A percentile compares a stretch with the other conserved stretches of the same genome.
These are phyloP conservation scores for Chunga burmeisteri DNA, from an alignment of 2,113 vertebrate genomes.

Conservation along the genomic window DNA sequence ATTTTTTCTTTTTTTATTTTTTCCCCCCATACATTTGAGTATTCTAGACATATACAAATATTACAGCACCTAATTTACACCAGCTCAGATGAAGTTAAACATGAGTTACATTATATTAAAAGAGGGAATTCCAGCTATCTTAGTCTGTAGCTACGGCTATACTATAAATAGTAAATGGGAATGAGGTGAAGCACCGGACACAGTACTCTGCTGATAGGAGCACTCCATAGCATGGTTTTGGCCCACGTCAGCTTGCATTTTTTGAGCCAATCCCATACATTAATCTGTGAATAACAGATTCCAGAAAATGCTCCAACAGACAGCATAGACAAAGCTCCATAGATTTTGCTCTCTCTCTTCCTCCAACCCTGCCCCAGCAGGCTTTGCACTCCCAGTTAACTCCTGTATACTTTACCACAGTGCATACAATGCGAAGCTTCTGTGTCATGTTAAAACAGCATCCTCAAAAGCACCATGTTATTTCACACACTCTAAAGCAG, in stretches of 20 bases:
- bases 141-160: neutral
- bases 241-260: neutral
- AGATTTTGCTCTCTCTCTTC: neutral
- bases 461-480: neutral
- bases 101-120: neutral
- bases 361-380: neutral
- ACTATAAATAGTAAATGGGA: neutral
- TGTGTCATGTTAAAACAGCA: neutral
- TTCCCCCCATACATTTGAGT: neutral
- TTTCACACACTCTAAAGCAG: neutral
- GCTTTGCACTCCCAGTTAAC: neutral
- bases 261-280: neutral
- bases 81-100: neutral
- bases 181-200: neutral
- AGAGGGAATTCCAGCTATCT: neutral
- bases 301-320: neutral
- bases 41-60: neutral
- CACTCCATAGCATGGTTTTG: neutral
- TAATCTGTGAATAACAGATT: neutral
- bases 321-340: neutral
- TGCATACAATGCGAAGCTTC: neutral
- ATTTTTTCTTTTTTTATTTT: neutral
- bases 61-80: neutral
- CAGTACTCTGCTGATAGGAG: neutral
- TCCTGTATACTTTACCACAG: neutral